phyloP scores from a whole-genome alignment of 2,113 vertebrate genomes.

The Psettodes erumei region DNA sequence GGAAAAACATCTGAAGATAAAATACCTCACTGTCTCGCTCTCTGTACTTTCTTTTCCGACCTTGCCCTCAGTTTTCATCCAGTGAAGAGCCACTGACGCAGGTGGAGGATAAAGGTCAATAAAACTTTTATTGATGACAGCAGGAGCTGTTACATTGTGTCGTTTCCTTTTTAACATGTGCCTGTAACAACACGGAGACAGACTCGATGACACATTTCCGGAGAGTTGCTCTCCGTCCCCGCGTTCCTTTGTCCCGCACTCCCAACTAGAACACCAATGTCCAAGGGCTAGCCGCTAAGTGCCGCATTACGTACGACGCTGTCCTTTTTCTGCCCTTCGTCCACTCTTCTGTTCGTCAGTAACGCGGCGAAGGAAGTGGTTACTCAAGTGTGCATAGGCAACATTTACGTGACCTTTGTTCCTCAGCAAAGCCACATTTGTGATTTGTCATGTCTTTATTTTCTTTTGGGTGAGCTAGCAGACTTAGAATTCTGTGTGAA shows the following conservation, averaged over 20 bases:
- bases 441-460: conserved; percentile 25
- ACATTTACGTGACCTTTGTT: conserved; percentile 57
- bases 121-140: neutral
- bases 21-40: neutral
- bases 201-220: neutral
- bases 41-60: neutral
- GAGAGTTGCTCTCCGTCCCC: neutral
- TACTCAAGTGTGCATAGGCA: conserved; percentile 51
- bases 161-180: neutral
- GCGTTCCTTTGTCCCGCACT: conserved; percentile 22
- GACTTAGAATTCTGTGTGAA: conserved; percentile 8
- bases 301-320: conserved; percentile 39
- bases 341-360: conserved; percentile 18
- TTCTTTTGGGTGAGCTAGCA: conserved; percentile 3
- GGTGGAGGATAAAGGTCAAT: neutral
- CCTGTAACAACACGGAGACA: neutral
- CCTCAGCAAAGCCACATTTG: conserved; percentile 29
- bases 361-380: conserved; percentile 16
- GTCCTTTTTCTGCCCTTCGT: conserved; percentile 26
- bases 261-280: conserved; percentile 39
- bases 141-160: neutral
- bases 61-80: neutral
- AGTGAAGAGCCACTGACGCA: neutral
- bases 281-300: conserved; percentile 40
- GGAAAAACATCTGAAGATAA: neutral